Evolutionary conservation across 2,113 vertebrate genomes (phyloP).

Genomic region (Calypte anna): DNA sequence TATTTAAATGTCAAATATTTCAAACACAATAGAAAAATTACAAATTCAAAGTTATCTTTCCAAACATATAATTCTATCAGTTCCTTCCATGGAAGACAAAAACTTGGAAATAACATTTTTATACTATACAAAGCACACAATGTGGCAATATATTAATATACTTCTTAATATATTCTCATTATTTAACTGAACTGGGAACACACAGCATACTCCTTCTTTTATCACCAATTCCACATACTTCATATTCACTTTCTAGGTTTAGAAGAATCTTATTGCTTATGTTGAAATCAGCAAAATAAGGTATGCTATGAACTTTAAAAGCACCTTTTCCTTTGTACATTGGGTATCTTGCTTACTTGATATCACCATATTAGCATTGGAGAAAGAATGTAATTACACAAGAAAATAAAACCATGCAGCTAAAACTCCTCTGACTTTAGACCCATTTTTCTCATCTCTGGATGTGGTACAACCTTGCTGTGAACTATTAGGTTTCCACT

Average conservation of each 20-base stretch:
- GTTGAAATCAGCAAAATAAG: background rate
- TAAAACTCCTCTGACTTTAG: slow-evolving; percentile 36
- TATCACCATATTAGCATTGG: background rate
- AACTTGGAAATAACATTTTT: background rate
- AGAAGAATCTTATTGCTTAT: background rate
- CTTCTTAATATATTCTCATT: background rate
- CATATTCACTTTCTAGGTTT: background rate
- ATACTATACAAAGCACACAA: background rate
- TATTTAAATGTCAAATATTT: slow-evolving; percentile 62
- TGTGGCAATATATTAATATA: background rate
- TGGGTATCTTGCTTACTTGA: slow-evolving; percentile 10
- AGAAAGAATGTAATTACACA: background rate
- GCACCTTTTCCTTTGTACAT: background rate
- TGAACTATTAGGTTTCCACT: slow-evolving; percentile 57
- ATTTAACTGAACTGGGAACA: background rate
- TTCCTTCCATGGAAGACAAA: background rate
- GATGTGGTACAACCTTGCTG: slow-evolving; percentile 66
- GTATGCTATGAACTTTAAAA: background rate
- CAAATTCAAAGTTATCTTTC: slow-evolving; percentile 38
- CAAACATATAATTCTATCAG: background rate
- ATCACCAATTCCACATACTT: background rate
- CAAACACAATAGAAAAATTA: slow-evolving; percentile 61
- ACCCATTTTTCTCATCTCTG: slow-evolving; percentile 51
- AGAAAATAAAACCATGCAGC: slow-evolving; percentile 31
- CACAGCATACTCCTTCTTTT: background rate